Percentiles rank a stretch among this genome's conserved stretches.
phyloP scores from a whole-genome alignment of 2,888 invertebrate genomes.

The Aquatica leii region DNA sequence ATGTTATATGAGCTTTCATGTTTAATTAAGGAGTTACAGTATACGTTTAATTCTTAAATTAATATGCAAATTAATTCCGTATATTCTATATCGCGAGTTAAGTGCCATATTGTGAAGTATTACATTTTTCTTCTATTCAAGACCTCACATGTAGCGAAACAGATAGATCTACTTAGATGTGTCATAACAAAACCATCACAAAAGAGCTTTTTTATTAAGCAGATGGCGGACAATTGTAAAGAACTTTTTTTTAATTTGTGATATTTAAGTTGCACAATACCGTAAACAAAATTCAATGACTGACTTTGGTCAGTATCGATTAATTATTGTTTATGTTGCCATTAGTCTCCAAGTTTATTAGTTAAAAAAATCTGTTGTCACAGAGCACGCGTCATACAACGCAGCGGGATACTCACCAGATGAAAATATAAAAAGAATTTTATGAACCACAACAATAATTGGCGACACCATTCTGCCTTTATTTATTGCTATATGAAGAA shows the following conservation, averaged over 20 bases:
- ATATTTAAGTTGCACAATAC: background rate
- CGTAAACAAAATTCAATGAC: background rate
- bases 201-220: conserved; percentile 16
- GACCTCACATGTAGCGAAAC: conserved; percentile 23
- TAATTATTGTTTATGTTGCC: conserved; percentile 20
- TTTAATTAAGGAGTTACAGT: conserved; percentile 27
- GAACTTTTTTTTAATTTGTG: background rate
- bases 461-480: conserved; percentile 17
- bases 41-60: conserved; percentile 21
- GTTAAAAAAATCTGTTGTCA: conserved; percentile 19
- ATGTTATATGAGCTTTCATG: conserved; percentile 27
- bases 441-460: conserved; percentile 19
- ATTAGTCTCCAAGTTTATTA: conserved; percentile 22
- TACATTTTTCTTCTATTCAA: conserved; percentile 8
- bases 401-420: conserved; percentile 15
- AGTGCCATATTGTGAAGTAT: background rate
- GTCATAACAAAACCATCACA: conserved; percentile 18
- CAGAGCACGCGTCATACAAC: conserved; percentile 25
- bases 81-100: conserved; percentile 27
- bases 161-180: conserved; percentile 27
- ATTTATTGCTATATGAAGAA: conserved; percentile 19
- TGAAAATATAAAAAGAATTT: conserved; percentile 26
- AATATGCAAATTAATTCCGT: conserved; percentile 30
- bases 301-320: conserved; percentile 18
- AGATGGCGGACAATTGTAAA: conserved; percentile 2